These are phyloP conservation scores for Salminus brasiliensis DNA, from an alignment of 2,113 vertebrate genomes.

Conservation along the genomic window DNA sequence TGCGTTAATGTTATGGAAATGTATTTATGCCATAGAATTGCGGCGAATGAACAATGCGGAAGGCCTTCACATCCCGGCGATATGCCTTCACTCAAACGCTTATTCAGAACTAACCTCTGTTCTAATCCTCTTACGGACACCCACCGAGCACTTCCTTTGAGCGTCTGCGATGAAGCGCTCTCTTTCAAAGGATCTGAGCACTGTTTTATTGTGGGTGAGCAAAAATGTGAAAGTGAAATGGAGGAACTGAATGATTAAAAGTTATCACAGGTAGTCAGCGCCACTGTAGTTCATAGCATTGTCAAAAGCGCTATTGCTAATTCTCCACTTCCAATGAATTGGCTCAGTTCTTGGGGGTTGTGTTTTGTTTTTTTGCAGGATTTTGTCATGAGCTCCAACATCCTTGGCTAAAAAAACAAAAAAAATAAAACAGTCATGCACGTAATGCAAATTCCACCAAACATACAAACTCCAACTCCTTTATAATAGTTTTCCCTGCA, in stretches of 20 bases:
- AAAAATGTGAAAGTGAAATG: background rate
- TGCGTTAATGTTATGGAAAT: background rate
- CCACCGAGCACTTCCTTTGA: conserved; percentile 6
- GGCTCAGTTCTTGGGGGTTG: too few species aligned
- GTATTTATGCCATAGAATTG: conserved; percentile 17
- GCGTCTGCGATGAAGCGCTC: background rate
- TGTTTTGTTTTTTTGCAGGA: too few species aligned
- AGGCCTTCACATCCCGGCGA: background rate
- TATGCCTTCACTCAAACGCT: conserved; percentile 1
- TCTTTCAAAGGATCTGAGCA: background rate
- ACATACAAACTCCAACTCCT: background rate
- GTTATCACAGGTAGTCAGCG: too few species aligned
- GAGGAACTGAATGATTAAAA: background rate
- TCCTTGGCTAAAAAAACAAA: too few species aligned
- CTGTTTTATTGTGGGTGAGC: too few species aligned
- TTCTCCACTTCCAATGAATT: too few species aligned
- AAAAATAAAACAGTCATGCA: background rate
- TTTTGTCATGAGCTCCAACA: too few species aligned
- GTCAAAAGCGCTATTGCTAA: too few species aligned
- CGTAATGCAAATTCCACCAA: background rate
- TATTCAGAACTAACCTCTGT: background rate
- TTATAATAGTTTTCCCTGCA: too few species aligned
- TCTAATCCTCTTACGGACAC: conserved; percentile 27
- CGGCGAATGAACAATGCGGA: background rate
- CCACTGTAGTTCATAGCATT: too few species aligned